phyloP scores from a whole-genome alignment of 2,797 vertebrate species.

The Pangasius mekongensis region DNA sequence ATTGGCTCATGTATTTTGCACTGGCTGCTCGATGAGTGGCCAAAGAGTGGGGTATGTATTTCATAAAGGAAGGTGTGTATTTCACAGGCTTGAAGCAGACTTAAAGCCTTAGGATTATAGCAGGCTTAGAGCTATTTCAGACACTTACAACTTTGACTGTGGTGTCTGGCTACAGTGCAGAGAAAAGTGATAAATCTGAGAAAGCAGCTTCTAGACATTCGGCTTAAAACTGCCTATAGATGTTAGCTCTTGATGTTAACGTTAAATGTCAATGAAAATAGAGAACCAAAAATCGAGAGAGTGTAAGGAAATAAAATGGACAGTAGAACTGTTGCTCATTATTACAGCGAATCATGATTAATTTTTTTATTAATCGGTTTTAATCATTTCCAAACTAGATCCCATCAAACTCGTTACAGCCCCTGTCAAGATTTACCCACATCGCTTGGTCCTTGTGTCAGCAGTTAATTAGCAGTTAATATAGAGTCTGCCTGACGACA shows the following conservation, averaged over 20 bases:
- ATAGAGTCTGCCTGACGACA: constrained; percentile 68
- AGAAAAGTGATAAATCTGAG: constrained; percentile 36
- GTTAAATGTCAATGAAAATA: constrained; percentile 4
- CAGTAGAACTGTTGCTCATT: constrained; percentile 53
- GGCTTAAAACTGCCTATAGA: constrained; percentile 6
- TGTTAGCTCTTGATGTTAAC: constrained; percentile 18
- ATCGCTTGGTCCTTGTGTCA: constrained; percentile 67
- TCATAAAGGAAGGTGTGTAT: constrained; percentile 47
- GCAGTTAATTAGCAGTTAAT: constrained; percentile 77
- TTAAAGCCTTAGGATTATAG: constrained; percentile 44
- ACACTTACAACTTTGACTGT: constrained; percentile 40
- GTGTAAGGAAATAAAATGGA: constrained; percentile 25
- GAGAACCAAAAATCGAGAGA: neutral
- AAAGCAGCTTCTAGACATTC: constrained; percentile 29
- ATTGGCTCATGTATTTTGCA: constrained; percentile 34
- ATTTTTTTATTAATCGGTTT: constrained; percentile 47
- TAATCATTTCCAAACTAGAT: constrained; percentile 65
- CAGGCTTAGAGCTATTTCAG: constrained; percentile 45
- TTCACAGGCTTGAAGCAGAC: constrained; percentile 20
- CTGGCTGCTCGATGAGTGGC: constrained; percentile 34
- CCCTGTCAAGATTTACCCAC: constrained; percentile 70
- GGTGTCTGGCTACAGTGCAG: constrained; percentile 25
- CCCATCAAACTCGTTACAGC: constrained; percentile 63
- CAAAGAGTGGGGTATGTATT: constrained; percentile 32
- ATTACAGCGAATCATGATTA: constrained; percentile 55